Evolutionary conservation across 2,797 vertebrate species (phyloP).

Genomic region (Pangasius larnaudii): DNA sequence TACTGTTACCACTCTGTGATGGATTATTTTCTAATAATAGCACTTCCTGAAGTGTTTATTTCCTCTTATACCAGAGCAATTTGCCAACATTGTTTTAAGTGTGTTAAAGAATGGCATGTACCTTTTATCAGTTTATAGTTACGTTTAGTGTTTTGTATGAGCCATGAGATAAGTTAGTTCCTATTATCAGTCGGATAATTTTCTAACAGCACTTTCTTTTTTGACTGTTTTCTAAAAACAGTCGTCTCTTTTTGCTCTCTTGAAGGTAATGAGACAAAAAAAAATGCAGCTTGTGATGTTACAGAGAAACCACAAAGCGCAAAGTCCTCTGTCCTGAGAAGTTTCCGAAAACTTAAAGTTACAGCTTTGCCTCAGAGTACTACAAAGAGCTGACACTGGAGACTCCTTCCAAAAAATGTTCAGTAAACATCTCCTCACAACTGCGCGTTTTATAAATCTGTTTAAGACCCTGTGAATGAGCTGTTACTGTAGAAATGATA

Average conservation of each 20-base stretch:
- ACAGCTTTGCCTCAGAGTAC: not conserved
- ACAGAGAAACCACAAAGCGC: not conserved
- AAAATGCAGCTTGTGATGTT: not conserved
- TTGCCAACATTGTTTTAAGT: not conserved
- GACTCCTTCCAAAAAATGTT: not conserved
- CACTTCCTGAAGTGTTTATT: conserved; percentile 1
- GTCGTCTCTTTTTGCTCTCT: not conserved
- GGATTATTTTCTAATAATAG: not conserved
- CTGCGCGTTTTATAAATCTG: not conserved
- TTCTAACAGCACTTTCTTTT: too few relatives aligned
- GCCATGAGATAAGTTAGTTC: not conserved
- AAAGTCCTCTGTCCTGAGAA: not conserved
- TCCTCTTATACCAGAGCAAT: not conserved
- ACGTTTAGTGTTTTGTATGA: not conserved
- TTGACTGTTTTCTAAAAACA: too few relatives aligned
- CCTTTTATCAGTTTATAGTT: not conserved
- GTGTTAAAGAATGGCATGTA: not conserved
- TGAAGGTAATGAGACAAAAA: not conserved
- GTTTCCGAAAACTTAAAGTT: not conserved
- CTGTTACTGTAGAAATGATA: not conserved
- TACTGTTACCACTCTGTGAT: not conserved
- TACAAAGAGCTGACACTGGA: not conserved
- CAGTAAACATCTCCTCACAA: not conserved
- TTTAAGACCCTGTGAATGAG: not conserved
- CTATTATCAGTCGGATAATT: too few relatives aligned